These are phyloP conservation scores for Cryptops parisi DNA, from an alignment of 2,888 invertebrate species.

Conservation along the genomic window DNA sequence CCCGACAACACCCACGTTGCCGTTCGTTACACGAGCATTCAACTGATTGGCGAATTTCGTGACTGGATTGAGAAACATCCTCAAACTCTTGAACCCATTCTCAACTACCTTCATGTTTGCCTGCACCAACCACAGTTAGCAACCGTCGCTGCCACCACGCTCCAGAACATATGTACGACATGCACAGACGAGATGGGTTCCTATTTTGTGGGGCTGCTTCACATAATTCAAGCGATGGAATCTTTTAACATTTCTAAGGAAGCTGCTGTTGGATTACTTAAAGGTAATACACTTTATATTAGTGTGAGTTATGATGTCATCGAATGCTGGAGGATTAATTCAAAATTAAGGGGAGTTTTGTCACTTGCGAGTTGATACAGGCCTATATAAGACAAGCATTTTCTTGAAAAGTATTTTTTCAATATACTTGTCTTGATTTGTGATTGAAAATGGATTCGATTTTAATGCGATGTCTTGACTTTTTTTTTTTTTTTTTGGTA, in stretches of 20 bases:
- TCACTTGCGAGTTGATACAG: no score
- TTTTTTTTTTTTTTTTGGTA: not conserved
- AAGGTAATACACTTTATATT: no score
- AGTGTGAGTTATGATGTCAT: no score
- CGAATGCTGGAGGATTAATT: no score
- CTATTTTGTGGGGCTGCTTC: constrained; percentile 56
- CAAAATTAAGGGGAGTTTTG: no score
- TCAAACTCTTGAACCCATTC: constrained; percentile 59
- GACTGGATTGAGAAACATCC: constrained; percentile 91
- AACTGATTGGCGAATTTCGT: constrained; percentile 74
- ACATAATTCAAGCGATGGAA: constrained; percentile 57
- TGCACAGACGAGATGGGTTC: constrained; percentile 61
- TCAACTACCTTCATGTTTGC: constrained; percentile 61
- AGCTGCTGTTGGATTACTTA: constrained; percentile 56
- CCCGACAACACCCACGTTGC: constrained; percentile 69
- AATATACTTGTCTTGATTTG: no score
- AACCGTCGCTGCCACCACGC: constrained; percentile 61
- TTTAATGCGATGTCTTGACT: no score
- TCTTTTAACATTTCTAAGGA: constrained; percentile 55
- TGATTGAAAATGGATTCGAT: no score
- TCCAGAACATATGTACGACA: constrained; percentile 70
- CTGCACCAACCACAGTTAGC: constrained; percentile 58
- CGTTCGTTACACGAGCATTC: constrained; percentile 73
- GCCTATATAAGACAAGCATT: no score
- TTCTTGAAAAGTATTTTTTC: no score